Evolutionary conservation across 2,888 invertebrate genomes (phyloP), one percentile per base, ranked within the genome.

Genomic region (Pterostichus madidus): DNA sequence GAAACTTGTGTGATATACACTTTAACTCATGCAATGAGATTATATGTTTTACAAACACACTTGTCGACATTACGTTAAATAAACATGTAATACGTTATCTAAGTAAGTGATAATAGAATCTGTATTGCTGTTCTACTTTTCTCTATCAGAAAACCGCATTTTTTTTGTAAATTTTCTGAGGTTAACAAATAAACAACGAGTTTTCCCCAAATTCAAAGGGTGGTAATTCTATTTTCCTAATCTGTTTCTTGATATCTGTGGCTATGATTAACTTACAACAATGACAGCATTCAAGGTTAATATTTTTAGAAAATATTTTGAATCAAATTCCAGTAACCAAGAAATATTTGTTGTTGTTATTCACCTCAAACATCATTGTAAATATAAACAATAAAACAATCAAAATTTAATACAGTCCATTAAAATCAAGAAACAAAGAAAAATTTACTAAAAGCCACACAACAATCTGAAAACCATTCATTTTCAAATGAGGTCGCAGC

Each of bases 391-490:
- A 39, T 39, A 39, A 39, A 39, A 6, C 8, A 7, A 39, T 5
- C 8, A 39, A 3, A 3, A 39, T 39, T 39, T 39, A 8, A 6
- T 5, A 39, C 39, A 39, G 39, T 39, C 39, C 5, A 39, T 39
- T 39, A 39, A 39, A 39, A 7, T 39, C 5, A 39, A 39, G 39
- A 39, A 39, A 39, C 39, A 39, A 39, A 39, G 39, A 39, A 39
- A 39, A 59, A 24, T 59, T 56, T 17, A 11, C 24, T 59, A 15
- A 24, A 24, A 24, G 2, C 24, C 68, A 44, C 68, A 71, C 15
- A 35, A 44, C 35, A 71, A 68, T 68, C 39, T 68, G 24, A 68
- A 71, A 44, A 71, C 44, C 39, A 71, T 71, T 17, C 68, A 71
- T 39, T 6, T 39, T 39, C 24, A 24, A 24, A 44, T 71, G 68